Conservation (phyloP, 2,113 vertebrate genomes). For the Mugil cephalus region DNA sequence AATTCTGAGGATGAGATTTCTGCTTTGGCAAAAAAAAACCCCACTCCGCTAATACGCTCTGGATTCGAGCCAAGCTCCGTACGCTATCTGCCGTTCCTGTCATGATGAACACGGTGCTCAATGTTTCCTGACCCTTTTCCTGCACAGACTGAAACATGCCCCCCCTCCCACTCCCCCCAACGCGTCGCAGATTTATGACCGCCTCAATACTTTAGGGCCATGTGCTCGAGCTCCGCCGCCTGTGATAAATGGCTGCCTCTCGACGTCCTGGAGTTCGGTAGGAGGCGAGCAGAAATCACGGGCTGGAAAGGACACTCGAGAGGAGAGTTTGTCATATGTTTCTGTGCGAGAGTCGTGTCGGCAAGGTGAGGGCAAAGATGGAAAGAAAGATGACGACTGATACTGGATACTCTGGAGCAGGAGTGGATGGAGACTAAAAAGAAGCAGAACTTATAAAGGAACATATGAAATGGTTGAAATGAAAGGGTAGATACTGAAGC, state of each 20-base stretch:
- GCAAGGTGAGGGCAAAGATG: conserved; percentile 41
- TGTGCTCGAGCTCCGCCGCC: conserved; percentile 24
- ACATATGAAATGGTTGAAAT: not conserved
- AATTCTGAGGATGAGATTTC: conserved; percentile 20
- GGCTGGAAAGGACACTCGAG: conserved; percentile 61
- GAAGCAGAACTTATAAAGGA: not conserved
- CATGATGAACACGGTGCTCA: conserved; percentile 54
- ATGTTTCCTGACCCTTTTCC: conserved; percentile 66
- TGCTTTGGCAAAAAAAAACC: conserved; percentile 45
- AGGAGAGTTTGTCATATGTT: conserved; percentile 45
- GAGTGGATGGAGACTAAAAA: not conserved
- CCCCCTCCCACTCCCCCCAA: no score
- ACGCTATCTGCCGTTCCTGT: conserved; percentile 60
- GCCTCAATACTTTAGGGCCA: conserved; percentile 33
- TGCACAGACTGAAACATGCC: conserved; percentile 59
- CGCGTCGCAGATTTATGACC: conserved; percentile 67
- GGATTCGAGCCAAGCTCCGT: conserved; percentile 52
- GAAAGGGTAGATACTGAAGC: not conserved
- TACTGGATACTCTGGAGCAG: not conserved
- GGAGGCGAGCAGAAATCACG: conserved; percentile 59
- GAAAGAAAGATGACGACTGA: conserved; percentile 6
- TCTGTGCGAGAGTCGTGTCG: conserved; percentile 4
- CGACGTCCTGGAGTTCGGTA: conserved; percentile 61
- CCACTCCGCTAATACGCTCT: conserved; percentile 53
- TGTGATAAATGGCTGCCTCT: conserved; percentile 67